Base-by-base conservation (phyloP, 2,888 invertebrate species). In the Lucinisca nassula region DNA sequence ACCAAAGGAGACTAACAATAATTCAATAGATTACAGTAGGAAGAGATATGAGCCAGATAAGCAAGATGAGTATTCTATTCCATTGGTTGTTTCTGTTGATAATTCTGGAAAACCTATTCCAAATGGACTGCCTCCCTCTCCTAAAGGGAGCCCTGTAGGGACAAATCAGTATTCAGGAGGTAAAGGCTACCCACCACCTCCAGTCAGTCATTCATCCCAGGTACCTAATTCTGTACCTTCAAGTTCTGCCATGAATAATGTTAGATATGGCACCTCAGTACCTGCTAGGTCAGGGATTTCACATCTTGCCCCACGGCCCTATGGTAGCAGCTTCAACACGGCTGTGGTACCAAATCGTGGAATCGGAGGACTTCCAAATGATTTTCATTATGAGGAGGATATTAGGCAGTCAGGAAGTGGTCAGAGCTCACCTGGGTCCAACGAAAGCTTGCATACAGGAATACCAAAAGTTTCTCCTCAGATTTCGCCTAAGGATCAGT, bases 381-480 rank as follows among this genome's bases (percentile, higher is more conserved):
- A 89, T 35, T 92, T 92, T 49, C 88, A 88, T 21, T 92, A 93
- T 72, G 94, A 92, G 81, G 88, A 95, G 77, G 95, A 95, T 70
- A 90, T 94, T 21, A 74, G 95, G 24, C 94, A 94, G 89, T 94
- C 93, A 40, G 95, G 95, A n/a, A 95, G 95, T 92, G 95, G 95
- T 2, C 95, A 95, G 86, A 95, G 95, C 83, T 95, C 95, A 6
- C 95, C 95, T 24, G 95, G 95, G 0, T 94, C 94, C 12, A 95
- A 94, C 86, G 95, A 95, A 70, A 91, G 93, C 75, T 90, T 93
- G 55, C 91, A 90, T 30, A 88, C 88, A 37, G 91, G 90, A 27
- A 79, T 78, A 70, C 32, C 78, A 0, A 87, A 89, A 82, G 70
- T 58, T 37, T 58, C 76, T 40, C 88, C 85, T n/a, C 38, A 79